Base-by-base conservation (phyloP, 2,888 invertebrate species). In the Kuschelorhynchus macadamiae region DNA sequence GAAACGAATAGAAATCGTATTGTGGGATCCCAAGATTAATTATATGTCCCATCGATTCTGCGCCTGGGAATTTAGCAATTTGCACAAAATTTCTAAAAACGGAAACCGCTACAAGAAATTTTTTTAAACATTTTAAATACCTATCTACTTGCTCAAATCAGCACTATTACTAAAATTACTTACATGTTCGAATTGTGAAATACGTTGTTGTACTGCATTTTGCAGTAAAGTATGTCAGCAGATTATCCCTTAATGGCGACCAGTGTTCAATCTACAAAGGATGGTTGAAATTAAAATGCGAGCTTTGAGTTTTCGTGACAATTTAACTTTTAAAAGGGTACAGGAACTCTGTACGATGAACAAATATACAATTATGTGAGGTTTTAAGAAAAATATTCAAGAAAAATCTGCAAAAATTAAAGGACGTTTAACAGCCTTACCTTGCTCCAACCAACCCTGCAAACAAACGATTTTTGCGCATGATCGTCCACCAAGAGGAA, bases 121-220 rank as follows among this genome's bases (percentile, higher is more conserved):
- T n/a, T n/a, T n/a, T n/a, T 12, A 0, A 25, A 7, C 11, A 32
- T 49, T 67, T 52, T 30, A 2, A 30, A 16, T 7, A 18, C 14
- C n/a, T n/a, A n/a, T n/a, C n/a, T n/a, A n/a, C n/a, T n/a, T n/a
- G n/a, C n/a, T n/a, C n/a, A n/a, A n/a, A n/a, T n/a, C n/a, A n/a
- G n/a, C n/a, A n/a, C n/a, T n/a, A n/a, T n/a, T n/a, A n/a, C n/a
- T n/a, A n/a, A n/a, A 75, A 81, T 42, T 46, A 98, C 84, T 98
- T 94, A 83, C 97, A 98, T 61, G 74, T 81, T 81, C 72, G 81
- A 82, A 76, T 82, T 83, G 71, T 82, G 83, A 79, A 82, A 85
- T 75, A 83, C 83, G 81, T 84, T 84, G 77, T 81, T 83, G 80
- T 83, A 85, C 84, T 85, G 85, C 82, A 83, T 85, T 76, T 67